These are phyloP conservation scores for Acrobasis suavella DNA, from an alignment of 2,888 invertebrate species.

Conservation along the genomic window DNA sequence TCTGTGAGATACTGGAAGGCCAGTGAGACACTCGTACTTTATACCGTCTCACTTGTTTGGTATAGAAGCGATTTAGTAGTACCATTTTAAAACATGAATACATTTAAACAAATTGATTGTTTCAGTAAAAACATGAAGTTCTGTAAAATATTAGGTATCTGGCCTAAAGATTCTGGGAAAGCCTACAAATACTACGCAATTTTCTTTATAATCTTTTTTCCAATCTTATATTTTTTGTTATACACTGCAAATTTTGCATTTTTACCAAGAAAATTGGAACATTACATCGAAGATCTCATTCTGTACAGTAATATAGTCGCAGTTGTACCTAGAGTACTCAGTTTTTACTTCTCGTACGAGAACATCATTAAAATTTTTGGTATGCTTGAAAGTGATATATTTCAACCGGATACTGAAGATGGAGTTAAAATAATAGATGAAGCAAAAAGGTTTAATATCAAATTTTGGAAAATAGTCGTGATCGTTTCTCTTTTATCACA, in stretches of 20 bases:
- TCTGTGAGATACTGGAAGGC: slow-evolving; percentile 20
- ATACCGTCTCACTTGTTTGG: too few species aligned
- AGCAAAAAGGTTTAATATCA: slow-evolving; percentile 48
- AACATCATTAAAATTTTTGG: slow-evolving; percentile 45
- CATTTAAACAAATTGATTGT: slow-evolving; percentile 49
- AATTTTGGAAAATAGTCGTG: slow-evolving; percentile 51
- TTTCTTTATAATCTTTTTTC: slow-evolving; percentile 38
- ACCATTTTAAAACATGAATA: slow-evolving; percentile 24
- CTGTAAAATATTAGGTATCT: slow-evolving; percentile 54
- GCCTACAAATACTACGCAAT: slow-evolving; percentile 45
- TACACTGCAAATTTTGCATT: slow-evolving; percentile 52
- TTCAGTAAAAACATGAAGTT: slow-evolving; percentile 50
- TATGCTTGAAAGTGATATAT: slow-evolving; percentile 50
- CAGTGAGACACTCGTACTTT: too few species aligned
- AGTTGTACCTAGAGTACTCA: slow-evolving; percentile 50
- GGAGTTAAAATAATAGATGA: slow-evolving; percentile 41
- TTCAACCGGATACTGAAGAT: slow-evolving; percentile 45
- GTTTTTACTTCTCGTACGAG: slow-evolving; percentile 42
- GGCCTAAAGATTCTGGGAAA: slow-evolving; percentile 36
- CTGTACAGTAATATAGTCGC: slow-evolving; percentile 55
- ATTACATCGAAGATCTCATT: slow-evolving; percentile 53
- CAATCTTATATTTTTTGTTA: slow-evolving; percentile 22
- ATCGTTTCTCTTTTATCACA: slow-evolving; percentile 42
- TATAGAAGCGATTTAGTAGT: too few species aligned
- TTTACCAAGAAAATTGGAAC: slow-evolving; percentile 48